phyloP scores from a whole-genome alignment of 2,888 invertebrate species.

The Craniophora ligustri region DNA sequence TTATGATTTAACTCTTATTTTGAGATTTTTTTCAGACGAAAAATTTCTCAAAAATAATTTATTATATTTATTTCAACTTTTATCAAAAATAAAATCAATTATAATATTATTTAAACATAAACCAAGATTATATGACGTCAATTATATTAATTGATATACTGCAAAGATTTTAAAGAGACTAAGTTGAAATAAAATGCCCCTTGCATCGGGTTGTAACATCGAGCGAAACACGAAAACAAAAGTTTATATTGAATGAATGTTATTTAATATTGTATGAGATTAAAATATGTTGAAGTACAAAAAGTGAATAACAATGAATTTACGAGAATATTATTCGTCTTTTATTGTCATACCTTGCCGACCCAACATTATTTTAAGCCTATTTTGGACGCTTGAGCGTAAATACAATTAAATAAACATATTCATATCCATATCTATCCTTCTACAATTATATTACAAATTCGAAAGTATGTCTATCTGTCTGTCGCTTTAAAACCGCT shows the following conservation, averaged over 20 bases:
- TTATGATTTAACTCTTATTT: not conserved
- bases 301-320: conserved; percentile 80
- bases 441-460: too few species aligned
- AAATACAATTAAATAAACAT: too few species aligned
- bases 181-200: conserved; percentile 3
- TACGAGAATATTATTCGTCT: conserved; percentile 75
- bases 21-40: conserved; percentile 1
- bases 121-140: conserved; percentile 38
- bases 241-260: conserved; percentile 73
- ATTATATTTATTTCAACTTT: conserved; percentile 8
- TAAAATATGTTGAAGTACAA: conserved; percentile 85
- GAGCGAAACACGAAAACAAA: conserved; percentile 62
- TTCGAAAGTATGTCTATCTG: too few species aligned
- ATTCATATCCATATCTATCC: too few species aligned
- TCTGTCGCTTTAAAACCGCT: too few species aligned
- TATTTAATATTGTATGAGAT: conserved; percentile 85
- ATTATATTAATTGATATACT: conserved; percentile 55
- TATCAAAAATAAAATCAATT: conserved; percentile 4
- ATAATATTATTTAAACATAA: conserved; percentile 35
- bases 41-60: conserved; percentile 1
- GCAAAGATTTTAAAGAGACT: conserved; percentile 8
- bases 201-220: conserved; percentile 18
- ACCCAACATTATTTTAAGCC: not conserved
- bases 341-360: conserved; percentile 71
- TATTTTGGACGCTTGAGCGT: too few species aligned